A percentile compares a stretch with the other conserved stretches of the same genome.
These are phyloP conservation scores for Archilochus colubris DNA, from an alignment of 2,113 vertebrate species.

Conservation along the genomic window DNA sequence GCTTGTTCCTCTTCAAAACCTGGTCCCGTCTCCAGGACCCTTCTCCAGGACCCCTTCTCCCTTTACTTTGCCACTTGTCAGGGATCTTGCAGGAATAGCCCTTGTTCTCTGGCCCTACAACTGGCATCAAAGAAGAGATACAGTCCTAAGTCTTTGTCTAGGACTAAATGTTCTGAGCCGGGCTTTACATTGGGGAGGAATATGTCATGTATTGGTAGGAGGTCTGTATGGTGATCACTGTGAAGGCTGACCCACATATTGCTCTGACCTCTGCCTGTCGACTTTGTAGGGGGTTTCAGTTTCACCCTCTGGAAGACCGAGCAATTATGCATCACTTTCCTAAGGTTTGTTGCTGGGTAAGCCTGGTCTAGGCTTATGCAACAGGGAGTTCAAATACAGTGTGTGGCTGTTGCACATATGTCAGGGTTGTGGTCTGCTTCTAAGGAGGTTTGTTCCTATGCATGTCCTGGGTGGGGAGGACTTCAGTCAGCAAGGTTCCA, in stretches of 20 bases:
- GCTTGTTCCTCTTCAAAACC: not conserved
- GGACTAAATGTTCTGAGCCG: fast-evolving
- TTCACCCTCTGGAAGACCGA: not conserved
- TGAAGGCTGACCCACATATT: fast-evolving
- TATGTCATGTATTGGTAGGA: fast-evolving
- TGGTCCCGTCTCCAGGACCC: not conserved
- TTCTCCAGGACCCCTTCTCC: not conserved
- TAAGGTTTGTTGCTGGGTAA: not conserved
- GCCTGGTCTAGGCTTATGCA: not conserved
- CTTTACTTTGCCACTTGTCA: not conserved
- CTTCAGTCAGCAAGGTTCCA: not conserved
- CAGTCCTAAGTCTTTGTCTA: not conserved
- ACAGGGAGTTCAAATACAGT: not conserved
- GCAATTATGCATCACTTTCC: not conserved
- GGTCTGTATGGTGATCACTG: fast-evolving
- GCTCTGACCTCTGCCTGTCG: fast-evolving
- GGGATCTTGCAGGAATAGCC: not conserved
- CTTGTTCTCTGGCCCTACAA: not conserved
- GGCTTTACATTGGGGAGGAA: fast-evolving
- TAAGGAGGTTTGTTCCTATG: not conserved
- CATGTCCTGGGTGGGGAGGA: not conserved
- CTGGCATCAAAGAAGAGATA: not conserved
- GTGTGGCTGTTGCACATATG: fast-evolving
- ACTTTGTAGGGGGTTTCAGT: not conserved
- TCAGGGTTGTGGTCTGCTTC: not conserved